Percentiles rank a stretch among this genome's conserved stretches.
These are phyloP conservation scores for Gobius niger DNA, from an alignment of 2,113 vertebrate species.

Conservation along the genomic window DNA sequence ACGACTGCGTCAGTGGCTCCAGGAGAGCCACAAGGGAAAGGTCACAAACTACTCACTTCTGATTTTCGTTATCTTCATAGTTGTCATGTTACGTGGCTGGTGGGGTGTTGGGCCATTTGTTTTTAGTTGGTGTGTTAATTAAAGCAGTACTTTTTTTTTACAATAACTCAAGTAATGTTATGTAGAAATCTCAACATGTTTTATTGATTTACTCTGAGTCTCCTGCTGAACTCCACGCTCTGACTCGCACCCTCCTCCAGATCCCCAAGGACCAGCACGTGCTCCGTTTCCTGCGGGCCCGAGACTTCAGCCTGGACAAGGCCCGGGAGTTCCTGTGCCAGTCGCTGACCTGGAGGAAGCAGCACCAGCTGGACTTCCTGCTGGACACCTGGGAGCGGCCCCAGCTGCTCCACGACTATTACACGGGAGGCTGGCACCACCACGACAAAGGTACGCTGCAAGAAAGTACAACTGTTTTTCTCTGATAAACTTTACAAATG, in stretches of 20 bases:
- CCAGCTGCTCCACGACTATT: constrained; percentile 89
- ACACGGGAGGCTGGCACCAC: constrained; percentile 94
- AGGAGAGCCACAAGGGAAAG: constrained; percentile 96
- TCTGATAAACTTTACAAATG: no score
- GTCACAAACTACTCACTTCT: constrained; percentile 61
- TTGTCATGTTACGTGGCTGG: no score
- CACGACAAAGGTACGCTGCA: constrained; percentile 86
- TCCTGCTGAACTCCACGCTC: not conserved
- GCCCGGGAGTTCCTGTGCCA: constrained; percentile 91
- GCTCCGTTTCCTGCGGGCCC: constrained; percentile 89
- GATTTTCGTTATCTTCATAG: no score
- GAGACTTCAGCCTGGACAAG: constrained; percentile 94
- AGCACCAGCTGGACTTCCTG: constrained; percentile 93
- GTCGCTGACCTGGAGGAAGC: constrained; percentile 92
- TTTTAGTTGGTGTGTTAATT: no score
- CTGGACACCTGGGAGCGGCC: constrained; percentile 89
- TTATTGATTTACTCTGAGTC: no score
- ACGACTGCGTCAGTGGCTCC: constrained; percentile 91
- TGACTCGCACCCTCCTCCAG: constrained; percentile 59
- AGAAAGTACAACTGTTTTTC: no score
- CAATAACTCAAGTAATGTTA: no score
- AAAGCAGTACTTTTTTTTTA: no score
- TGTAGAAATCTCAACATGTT: no score
- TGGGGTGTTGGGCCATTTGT: no score
- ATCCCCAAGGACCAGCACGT: constrained; percentile 97